These are phyloP conservation scores for Champsocephalus gunnari DNA, from an alignment of 2,797 vertebrate species.

Conservation along the genomic window DNA sequence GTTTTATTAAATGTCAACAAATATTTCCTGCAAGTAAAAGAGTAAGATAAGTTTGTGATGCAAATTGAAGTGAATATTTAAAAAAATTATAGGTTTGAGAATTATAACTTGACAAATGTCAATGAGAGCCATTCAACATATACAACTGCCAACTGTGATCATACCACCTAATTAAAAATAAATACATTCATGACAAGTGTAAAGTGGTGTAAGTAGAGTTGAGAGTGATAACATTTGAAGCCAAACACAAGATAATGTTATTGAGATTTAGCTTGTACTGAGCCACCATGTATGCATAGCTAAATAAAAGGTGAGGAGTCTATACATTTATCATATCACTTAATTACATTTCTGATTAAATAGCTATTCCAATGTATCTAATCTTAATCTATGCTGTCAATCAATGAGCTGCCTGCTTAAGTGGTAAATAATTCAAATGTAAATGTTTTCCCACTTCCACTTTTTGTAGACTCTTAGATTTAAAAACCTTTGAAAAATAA, in stretches of 20 bases:
- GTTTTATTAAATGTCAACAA: neutral
- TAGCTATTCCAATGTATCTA: too few relatives aligned
- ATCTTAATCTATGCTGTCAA: neutral
- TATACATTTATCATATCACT: too few relatives aligned
- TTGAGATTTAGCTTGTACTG: neutral
- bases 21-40: too few relatives aligned
- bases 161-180: neutral
- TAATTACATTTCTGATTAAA: neutral
- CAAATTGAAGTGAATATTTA: neutral
- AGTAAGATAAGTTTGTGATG: neutral
- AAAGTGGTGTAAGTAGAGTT: neutral
- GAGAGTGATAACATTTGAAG: neutral
- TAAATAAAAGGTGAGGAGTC: neutral
- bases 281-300: neutral
- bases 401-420: neutral
- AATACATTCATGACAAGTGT: neutral
- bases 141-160: neutral
- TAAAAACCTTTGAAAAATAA: constrained; percentile 10
- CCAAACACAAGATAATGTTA: neutral
- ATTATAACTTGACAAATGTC: neutral
- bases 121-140: neutral
- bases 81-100: neutral
- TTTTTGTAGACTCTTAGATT: neutral
- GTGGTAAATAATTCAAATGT: neutral
- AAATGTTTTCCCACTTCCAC: too few relatives aligned